Conservation (phyloP, 2,797 vertebrate genomes). For the Thunnus albacares region DNA sequence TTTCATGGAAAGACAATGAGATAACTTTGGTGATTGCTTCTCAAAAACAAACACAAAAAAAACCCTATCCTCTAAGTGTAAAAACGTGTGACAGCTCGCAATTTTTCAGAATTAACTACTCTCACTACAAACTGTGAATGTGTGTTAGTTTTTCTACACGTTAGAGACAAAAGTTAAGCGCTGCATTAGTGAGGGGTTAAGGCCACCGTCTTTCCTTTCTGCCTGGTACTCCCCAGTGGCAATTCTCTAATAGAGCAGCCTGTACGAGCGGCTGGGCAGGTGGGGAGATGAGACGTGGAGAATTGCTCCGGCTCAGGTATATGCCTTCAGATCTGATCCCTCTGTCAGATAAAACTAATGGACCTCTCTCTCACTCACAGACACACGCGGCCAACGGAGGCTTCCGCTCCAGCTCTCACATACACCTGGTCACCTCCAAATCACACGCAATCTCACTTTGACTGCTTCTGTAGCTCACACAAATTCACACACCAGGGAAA, state of each 20-base stretch:
- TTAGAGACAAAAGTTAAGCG: slow-evolving; percentile 33
- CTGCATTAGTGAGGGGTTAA: slow-evolving; percentile 48
- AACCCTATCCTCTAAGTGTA: slow-evolving; percentile 8
- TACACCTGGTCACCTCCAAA: background rate
- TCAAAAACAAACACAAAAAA: slow-evolving; percentile 5
- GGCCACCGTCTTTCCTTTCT: slow-evolving; percentile 14
- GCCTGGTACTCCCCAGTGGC: slow-evolving; percentile 28
- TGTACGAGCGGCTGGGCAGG: slow-evolving; percentile 41
- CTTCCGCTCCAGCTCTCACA: background rate
- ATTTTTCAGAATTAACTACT: slow-evolving; percentile 9
- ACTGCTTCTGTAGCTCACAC: slow-evolving; percentile 13
- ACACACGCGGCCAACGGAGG: background rate
- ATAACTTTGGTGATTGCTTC: slow-evolving; percentile 17
- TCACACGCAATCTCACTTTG: slow-evolving; percentile 5
- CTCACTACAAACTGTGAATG: background rate
- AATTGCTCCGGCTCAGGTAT: slow-evolving; percentile 58
- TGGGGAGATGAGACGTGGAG: slow-evolving; percentile 41
- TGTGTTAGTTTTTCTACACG: slow-evolving; percentile 22
- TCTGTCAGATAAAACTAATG: slow-evolving; percentile 75
- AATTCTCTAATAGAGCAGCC: slow-evolving; percentile 55
- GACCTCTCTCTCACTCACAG: slow-evolving; percentile 32
- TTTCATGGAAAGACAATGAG: slow-evolving; percentile 32
- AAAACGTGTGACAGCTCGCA: slow-evolving; percentile 19
- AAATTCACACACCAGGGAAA: slow-evolving; percentile 36
- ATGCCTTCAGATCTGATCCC: slow-evolving; percentile 72